Base-by-base conservation (phyloP, 2,113 vertebrate species). In the Sorex fumeus region DNA sequence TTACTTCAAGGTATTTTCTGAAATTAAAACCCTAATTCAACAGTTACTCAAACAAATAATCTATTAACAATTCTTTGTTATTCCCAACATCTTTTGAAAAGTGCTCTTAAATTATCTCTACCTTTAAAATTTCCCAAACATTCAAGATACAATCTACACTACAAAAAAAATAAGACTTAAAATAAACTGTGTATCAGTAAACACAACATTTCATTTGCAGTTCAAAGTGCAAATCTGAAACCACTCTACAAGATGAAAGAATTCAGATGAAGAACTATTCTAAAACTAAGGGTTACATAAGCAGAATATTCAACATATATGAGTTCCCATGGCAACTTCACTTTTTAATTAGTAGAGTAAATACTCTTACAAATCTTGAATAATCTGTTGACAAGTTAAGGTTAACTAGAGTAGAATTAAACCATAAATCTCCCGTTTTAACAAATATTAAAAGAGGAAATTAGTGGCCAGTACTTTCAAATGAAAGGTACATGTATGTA, bases 271-370 rank as follows among this genome's bases (percentile, higher is more conserved):
- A 97, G 91, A 83, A 88, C 57, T 45, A 43, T 18, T 84, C 91
- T 87, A 62, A 94, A 90, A 95, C 69, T 77, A 64, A 40, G 71
- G 28, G 12, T 95, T 94, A 91, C 36, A 88, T 11, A 95, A 95
- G 28, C 88, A 81, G n/a, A 91, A 66, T 57, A 81, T 13, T 91
- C 84, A 43, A 82, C 69, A 93, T 91, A 69, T 90, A 27, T 84
- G 60, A 80, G 95, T 97, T 97, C 90, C 95, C 93, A 96, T 91
- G 28, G 96, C 80, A 97, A 97, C 70, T 4, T 96, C 45, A 57
- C 70, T 96, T 98, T 77, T 90, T 96, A 96, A 97, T 95, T 95
- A 95, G 43, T 92, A 93, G 10, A 95, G 67, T 92, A 97, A 97
- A 97, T 88, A 97, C n/a, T 80, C 45, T 96, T 91, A 53, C 66